Conservation (phyloP, 2,113 vertebrate genomes). For the Delphinus delphis region DNA sequence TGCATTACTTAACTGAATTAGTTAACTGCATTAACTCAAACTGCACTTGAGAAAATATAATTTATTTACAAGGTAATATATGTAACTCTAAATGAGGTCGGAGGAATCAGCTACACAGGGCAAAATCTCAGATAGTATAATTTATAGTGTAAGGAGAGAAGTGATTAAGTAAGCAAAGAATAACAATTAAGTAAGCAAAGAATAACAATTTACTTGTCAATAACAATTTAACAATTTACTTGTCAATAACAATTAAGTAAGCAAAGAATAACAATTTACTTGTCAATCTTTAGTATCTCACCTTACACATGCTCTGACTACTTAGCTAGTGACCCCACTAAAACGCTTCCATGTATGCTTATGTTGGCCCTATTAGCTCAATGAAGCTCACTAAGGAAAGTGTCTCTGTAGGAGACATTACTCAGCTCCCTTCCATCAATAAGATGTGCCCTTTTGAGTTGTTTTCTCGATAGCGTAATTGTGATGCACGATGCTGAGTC, state of each 20-base stretch:
- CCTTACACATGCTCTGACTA: background rate
- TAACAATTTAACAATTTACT: background rate
- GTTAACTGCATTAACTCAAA: background rate
- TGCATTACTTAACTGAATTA: background rate
- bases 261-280: background rate
- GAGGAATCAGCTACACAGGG: background rate
- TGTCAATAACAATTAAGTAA: background rate
- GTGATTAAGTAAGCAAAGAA: background rate
- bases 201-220: background rate
- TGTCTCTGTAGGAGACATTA: background rate
- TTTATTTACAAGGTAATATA: background rate
- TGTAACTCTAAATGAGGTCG: background rate
- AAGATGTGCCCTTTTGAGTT: background rate
- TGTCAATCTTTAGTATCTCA: background rate
- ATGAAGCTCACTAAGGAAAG: background rate
- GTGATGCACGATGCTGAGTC: background rate
- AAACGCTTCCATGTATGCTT: background rate
- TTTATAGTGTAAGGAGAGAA: background rate
- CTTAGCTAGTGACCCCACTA: background rate
- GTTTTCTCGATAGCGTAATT: background rate
- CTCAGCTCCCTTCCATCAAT: background rate
- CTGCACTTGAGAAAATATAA: background rate
- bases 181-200: too few relatives aligned
- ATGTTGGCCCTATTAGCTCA: background rate
- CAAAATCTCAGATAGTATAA: background rate